Evolutionary conservation across 2,888 invertebrate species (phyloP).

Genomic region (Nebria brevicollis): DNA sequence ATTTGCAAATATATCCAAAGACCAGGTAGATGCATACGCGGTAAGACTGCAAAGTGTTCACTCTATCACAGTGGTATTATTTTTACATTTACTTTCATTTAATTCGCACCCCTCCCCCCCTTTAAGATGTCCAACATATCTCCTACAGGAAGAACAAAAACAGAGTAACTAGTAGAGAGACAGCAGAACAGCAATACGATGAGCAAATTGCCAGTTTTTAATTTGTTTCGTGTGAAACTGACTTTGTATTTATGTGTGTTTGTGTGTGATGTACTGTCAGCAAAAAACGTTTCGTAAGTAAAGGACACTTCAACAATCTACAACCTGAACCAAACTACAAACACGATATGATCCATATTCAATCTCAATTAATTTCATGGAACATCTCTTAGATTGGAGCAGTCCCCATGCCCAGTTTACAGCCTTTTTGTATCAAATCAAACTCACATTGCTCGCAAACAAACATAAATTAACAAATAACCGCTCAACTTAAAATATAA

Average conservation of each 20-base stretch:
- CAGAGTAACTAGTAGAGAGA: background rate
- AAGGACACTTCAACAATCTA: constrained; percentile 47
- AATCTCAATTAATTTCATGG: background rate
- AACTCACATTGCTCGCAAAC: background rate
- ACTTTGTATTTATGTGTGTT: background rate
- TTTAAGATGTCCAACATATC: constrained; percentile 13
- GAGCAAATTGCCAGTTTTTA: constrained; percentile 32
- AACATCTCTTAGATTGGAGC: background rate
- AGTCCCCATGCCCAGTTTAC: background rate
- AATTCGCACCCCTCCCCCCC: background rate
- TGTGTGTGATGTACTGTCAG: constrained; percentile 39
- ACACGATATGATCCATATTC: constrained; percentile 11
- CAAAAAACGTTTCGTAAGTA: constrained; percentile 31
- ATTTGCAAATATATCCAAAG: constrained; percentile 29
- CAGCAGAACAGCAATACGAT: constrained; percentile 4
- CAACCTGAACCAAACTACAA: constrained; percentile 42
- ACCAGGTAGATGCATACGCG: constrained; percentile 37
- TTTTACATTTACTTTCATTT: background rate
- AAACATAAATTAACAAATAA: background rate
- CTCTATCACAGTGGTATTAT: constrained; percentile 45
- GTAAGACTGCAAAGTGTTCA: constrained; percentile 37
- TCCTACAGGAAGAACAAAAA: constrained; percentile 26
- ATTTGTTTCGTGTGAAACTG: background rate
- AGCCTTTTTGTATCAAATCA: background rate
- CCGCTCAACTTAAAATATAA: background rate